A percentile compares a stretch with the other conserved stretches of the same genome.
These are phyloP conservation scores for Eumacrocentrus americanus DNA, from an alignment of 2,888 invertebrate genomes.

Conservation along the genomic window DNA sequence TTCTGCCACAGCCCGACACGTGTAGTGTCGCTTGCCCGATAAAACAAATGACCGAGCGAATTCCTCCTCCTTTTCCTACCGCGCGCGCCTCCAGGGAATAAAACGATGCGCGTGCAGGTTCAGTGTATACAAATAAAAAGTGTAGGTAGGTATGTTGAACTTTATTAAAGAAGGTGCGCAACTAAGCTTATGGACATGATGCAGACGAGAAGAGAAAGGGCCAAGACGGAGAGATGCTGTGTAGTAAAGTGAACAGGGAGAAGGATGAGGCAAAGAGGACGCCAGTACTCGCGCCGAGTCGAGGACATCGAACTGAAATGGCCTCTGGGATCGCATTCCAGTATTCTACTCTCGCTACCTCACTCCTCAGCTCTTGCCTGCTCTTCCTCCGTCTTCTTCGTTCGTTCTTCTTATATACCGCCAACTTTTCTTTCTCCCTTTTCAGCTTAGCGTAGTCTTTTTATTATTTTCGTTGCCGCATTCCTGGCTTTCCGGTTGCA, in stretches of 20 bases:
- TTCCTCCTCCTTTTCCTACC: background rate
- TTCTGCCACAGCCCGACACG: slow-evolving; percentile 36
- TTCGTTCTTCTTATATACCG: slow-evolving; percentile 6
- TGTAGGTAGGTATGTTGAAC: background rate
- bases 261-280: slow-evolving; percentile 18
- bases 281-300: slow-evolving; percentile 27
- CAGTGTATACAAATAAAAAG: background rate
- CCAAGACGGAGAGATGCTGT: slow-evolving; percentile 23
- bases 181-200: too few species aligned
- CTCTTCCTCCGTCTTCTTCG: slow-evolving; percentile 20
- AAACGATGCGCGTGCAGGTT: background rate
- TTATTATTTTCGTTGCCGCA: slow-evolving; percentile 49
- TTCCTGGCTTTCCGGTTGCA: slow-evolving; percentile 45
- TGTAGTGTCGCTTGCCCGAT: slow-evolving; percentile 45
- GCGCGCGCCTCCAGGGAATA: slow-evolving; percentile 8
- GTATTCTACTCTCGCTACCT: slow-evolving; percentile 59
- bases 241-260: slow-evolving; percentile 19
- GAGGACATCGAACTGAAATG: slow-evolving; percentile 61
- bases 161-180: background rate
- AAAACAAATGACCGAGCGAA: slow-evolving; percentile 31
- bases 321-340: slow-evolving; percentile 60
- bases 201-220: slow-evolving; percentile 25
- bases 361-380: slow-evolving; percentile 33
- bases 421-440: slow-evolving; percentile 30
- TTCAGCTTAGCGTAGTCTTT: slow-evolving; percentile 39